Evolutionary conservation across 2,797 vertebrate genomes (phyloP).

Genomic region (Cheirogaleus major): DNA sequence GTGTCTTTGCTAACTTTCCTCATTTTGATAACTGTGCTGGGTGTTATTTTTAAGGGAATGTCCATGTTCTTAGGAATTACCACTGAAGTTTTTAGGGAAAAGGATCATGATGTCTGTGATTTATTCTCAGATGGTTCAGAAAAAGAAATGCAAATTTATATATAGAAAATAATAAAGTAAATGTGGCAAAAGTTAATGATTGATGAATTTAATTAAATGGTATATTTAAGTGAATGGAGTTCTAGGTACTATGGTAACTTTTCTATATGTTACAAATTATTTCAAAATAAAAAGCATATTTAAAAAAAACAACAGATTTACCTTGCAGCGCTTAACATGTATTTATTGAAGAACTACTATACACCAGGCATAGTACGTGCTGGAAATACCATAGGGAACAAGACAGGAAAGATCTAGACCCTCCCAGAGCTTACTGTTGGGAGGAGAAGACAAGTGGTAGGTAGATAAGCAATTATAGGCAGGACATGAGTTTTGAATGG

Average conservation of each 20-base stretch:
- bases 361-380: neutral
- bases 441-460: neutral
- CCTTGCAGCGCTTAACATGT: neutral
- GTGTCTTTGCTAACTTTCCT: neutral
- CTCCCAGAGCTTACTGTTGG: neutral
- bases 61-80: neutral
- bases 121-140: neutral
- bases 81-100: neutral
- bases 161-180: slow-evolving; percentile 21
- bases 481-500: neutral
- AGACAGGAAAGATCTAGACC: neutral
- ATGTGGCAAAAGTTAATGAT: neutral
- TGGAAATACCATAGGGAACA: neutral
- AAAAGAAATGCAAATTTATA: neutral
- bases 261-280: slow-evolving; percentile 34
- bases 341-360: neutral
- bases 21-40: neutral
- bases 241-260: neutral
- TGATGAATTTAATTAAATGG: neutral
- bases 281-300: neutral
- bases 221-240: neutral
- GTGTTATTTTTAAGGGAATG: neutral
- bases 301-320: neutral
- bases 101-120: neutral
- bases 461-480: neutral